These are phyloP conservation scores for Xenopus petersii DNA, from an alignment of 2,797 vertebrate genomes.

Conservation along the genomic window DNA sequence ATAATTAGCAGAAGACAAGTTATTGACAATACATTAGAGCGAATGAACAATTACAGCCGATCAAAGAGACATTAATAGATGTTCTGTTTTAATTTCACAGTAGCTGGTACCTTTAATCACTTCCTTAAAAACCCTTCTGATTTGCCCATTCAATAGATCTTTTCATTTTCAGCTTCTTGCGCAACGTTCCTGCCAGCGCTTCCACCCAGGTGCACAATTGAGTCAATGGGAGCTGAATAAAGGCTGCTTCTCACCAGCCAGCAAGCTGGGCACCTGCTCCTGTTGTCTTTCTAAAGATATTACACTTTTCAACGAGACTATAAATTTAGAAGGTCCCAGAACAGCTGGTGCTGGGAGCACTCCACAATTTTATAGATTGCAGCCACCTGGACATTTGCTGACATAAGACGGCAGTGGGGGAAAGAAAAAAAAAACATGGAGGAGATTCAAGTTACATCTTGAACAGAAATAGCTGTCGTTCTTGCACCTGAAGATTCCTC, in stretches of 20 bases:
- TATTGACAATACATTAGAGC: no score
- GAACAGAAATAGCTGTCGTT: slow-evolving; percentile 37
- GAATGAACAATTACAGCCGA: no score
- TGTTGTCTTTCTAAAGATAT: slow-evolving; percentile 39
- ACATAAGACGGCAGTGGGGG: slow-evolving; percentile 25
- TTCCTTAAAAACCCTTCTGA: not conserved
- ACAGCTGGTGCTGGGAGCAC: slow-evolving; percentile 38
- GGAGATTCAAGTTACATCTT: slow-evolving; percentile 26
- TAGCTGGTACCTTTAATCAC: no score
- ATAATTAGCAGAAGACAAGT: no score
- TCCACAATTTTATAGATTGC: slow-evolving; percentile 29
- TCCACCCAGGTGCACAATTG: slow-evolving; percentile 18
- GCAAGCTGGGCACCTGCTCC: slow-evolving; percentile 32
- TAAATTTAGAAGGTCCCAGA: slow-evolving; percentile 34
- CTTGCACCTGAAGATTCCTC: slow-evolving; percentile 37
- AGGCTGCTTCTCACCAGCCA: slow-evolving; percentile 1
- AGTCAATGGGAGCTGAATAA: slow-evolving; percentile 23
- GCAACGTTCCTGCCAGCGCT: not conserved
- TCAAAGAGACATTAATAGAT: no score
- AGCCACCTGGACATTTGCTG: slow-evolving; percentile 46
- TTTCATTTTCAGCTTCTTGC: not conserved
- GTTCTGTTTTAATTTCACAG: no score
- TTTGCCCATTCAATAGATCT: not conserved
- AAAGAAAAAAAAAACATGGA: not conserved
- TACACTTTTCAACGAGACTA: slow-evolving; percentile 45